Percentiles rank a stretch among this genome's conserved stretches.
Conservation (phyloP, 2,888 invertebrate genomes). For the Oligia fasciuncula region DNA sequence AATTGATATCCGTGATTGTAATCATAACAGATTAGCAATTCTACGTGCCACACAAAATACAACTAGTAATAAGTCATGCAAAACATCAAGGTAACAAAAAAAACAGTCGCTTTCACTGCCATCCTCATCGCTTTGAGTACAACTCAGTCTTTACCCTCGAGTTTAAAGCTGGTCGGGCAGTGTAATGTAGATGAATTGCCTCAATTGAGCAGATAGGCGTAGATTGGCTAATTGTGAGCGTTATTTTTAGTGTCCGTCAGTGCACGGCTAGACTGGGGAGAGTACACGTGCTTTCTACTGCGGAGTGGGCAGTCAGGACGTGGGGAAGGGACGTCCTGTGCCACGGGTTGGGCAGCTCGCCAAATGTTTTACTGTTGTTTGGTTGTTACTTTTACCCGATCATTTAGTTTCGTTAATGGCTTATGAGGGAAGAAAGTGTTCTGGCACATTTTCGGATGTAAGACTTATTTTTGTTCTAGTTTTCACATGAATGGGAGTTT, state of each 20-base stretch:
- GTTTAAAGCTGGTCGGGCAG: slow-evolving; percentile 47
- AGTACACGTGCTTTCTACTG: slow-evolving; percentile 56
- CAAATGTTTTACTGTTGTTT: slow-evolving; percentile 16
- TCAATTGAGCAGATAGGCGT: slow-evolving; percentile 76
- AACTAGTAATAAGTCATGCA: background rate
- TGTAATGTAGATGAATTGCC: slow-evolving; percentile 72
- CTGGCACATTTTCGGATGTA: slow-evolving; percentile 41
- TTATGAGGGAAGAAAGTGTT: slow-evolving; percentile 37
- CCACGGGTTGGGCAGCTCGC: slow-evolving; percentile 47
- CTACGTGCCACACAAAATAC: background rate
- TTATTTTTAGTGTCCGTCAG: slow-evolving; percentile 81
- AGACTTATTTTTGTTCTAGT: slow-evolving; percentile 27
- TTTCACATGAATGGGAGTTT: background rate
- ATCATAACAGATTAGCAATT: background rate
- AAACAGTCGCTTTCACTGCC: background rate
- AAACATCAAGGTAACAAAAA: background rate
- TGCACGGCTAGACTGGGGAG: slow-evolving; percentile 62
- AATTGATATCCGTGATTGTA: background rate
- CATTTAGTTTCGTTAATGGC: slow-evolving; percentile 24
- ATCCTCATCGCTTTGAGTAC: slow-evolving; percentile 13
- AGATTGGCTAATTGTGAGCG: slow-evolving; percentile 80
- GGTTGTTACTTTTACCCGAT: slow-evolving; percentile 29
- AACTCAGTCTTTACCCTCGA: background rate
- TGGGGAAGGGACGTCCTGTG: background rate
- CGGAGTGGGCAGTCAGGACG: slow-evolving; percentile 15